A percentile compares a stretch with the other conserved stretches of the same genome.
These are phyloP conservation scores for Actinia equina DNA, from an alignment of 64 coral and sea anemone genomes.

Conservation along the genomic window DNA sequence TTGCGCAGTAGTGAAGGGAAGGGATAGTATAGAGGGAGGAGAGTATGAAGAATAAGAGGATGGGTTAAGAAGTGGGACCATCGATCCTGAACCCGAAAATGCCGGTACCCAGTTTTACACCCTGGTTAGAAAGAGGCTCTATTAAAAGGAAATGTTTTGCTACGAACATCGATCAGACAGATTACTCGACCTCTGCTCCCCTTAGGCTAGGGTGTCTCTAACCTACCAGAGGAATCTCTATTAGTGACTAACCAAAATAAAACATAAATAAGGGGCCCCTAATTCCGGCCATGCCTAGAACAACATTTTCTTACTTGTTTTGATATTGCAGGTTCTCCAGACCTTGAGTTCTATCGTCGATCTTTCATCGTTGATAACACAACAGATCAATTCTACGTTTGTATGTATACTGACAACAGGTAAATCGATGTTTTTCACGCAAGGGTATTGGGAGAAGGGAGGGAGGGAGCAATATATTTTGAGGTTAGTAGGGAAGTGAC, in stretches of 20 bases:
- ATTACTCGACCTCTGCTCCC: no score
- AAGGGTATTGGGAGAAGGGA: not conserved
- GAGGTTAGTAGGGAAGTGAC: not conserved
- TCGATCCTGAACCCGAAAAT: no score
- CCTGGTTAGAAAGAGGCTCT: no score
- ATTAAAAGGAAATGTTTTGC: no score
- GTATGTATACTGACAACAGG: slow-evolving; percentile 44
- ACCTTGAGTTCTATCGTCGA: slow-evolving; percentile 18
- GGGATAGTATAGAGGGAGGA: not conserved
- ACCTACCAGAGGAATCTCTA: no score
- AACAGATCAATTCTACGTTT: slow-evolving; percentile 49
- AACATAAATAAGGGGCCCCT: no score
- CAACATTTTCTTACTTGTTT: not conserved
- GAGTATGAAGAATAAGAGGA: not conserved
- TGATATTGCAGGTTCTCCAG: not conserved
- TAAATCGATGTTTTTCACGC: not conserved
- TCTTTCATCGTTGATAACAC: slow-evolving; percentile 48
- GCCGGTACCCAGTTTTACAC: no score
- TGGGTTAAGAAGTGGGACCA: not conserved
- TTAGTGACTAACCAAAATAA: no score
- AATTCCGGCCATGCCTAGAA: no score
- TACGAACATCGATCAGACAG: no score
- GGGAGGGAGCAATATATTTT: no score
- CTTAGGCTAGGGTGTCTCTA: no score
- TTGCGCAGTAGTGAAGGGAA: not conserved